Percentiles rank a stretch among this genome's conserved stretches.
phyloP scores from a whole-genome alignment of 2,113 vertebrate species.

The Suricata suricatta region DNA sequence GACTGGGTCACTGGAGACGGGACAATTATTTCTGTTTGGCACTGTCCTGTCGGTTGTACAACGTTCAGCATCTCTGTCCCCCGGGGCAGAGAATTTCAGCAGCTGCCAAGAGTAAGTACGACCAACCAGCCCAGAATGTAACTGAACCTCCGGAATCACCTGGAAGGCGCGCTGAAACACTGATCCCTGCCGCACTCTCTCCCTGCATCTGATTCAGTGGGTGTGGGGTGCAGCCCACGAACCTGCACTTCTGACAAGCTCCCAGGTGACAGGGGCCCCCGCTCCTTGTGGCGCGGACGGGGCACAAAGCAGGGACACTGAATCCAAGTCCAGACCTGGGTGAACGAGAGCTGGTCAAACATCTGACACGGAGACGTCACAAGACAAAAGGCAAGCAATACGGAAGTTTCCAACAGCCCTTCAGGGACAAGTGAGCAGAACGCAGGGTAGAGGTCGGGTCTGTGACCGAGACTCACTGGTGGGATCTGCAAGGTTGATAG shows the following conservation, averaged over 20 bases:
- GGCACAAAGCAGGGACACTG: neutral
- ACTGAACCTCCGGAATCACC: too few species aligned
- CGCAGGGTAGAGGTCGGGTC: neutral
- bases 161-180: fast-evolving
- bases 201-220: neutral
- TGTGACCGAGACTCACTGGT: neutral
- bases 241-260: neutral
- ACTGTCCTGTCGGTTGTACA: fast-evolving
- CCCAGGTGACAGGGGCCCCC: too few species aligned
- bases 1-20: fast-evolving
- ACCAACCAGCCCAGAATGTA: neutral
- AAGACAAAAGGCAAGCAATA: neutral
- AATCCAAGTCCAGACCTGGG: neutral
- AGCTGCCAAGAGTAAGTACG: neutral
- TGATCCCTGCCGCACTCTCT: neutral
- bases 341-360: neutral
- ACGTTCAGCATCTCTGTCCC: neutral
- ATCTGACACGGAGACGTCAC: fast-evolving
- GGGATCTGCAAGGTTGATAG: neutral
- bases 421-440: neutral
- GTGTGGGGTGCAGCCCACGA: neutral
- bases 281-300: fast-evolving
- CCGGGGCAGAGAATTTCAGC: neutral
- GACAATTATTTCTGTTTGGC: neutral
- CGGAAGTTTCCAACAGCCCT: neutral